These are phyloP conservation scores for Machaerirhynchus nigripectus DNA, from an alignment of 2,113 vertebrate species.

Conservation along the genomic window DNA sequence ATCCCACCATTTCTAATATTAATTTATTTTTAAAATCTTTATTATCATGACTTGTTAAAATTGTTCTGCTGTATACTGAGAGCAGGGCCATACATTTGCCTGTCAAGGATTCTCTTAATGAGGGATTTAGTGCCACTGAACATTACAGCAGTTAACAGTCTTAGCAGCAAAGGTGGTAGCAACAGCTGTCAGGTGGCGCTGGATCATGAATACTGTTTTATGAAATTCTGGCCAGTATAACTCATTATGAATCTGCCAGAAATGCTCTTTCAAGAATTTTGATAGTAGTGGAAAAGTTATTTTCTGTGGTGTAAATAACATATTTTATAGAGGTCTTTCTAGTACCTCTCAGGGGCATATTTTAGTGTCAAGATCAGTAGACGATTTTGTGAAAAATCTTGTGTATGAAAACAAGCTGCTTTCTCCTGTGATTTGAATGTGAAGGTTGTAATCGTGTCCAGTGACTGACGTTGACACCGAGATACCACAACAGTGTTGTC, in stretches of 20 bases:
- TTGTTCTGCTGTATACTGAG: background rate
- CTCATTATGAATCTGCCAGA: background rate
- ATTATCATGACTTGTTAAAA: background rate
- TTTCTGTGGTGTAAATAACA: background rate
- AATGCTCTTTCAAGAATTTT: background rate
- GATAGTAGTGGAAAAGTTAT: background rate
- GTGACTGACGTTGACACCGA: background rate
- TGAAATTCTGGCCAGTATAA: background rate
- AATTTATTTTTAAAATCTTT: background rate
- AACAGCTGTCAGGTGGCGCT: constrained; percentile 14
- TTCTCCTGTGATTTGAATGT: background rate
- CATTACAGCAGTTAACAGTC: background rate
- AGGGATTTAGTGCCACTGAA: background rate
- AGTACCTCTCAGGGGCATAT: background rate
- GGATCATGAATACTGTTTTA: background rate
- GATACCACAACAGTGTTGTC: background rate
- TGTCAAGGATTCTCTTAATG: background rate
- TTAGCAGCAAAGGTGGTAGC: background rate
- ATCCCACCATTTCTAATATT: background rate
- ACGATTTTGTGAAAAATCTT: background rate
- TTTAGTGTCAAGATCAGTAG: background rate
- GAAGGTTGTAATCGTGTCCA: background rate
- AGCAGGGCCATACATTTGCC: background rate
- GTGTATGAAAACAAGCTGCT: background rate
- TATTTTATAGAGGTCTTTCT: background rate